Evolutionary conservation across 1,140 invertebrate species (phyloP).

Genomic region (Tachypleus tridentatus): DNA sequence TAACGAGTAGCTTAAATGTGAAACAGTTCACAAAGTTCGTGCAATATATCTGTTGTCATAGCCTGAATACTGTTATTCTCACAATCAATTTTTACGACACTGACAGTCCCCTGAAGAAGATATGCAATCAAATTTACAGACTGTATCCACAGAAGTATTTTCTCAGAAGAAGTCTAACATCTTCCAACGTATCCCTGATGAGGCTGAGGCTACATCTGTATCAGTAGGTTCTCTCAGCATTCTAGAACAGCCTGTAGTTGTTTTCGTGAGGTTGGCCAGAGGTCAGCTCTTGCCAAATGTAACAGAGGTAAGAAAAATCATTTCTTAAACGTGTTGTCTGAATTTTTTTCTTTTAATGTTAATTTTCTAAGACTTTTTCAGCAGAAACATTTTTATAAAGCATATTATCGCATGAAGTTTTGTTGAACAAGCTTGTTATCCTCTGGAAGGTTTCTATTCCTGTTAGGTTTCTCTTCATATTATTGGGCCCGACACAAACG

Average conservation of each 20-base stretch:
- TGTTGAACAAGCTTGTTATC: too few relatives aligned
- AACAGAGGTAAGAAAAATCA: conserved; percentile 62
- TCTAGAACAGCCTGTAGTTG: conserved; percentile 75
- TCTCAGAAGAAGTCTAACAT: conserved; percentile 54
- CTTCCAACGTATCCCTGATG: conserved; percentile 68
- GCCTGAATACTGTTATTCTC: too few relatives aligned
- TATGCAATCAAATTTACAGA: too few relatives aligned
- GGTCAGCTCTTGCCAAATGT: conserved; percentile 71
- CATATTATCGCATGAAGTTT: conserved; percentile 29
- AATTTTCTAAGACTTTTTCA: too few relatives aligned
- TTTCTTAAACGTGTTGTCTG: too few relatives aligned
- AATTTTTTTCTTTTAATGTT: too few relatives aligned
- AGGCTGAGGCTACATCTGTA: conserved; percentile 73
- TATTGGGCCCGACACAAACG: conserved; percentile 65
- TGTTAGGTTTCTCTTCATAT: conserved; percentile 83
- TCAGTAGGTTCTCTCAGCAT: conserved; percentile 86
- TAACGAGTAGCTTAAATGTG: too few relatives aligned
- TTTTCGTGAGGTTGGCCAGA: conserved; percentile 78
- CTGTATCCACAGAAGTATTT: conserved; percentile 53
- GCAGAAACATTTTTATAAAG: too few relatives aligned
- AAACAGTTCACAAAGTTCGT: too few relatives aligned
- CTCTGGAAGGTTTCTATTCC: conserved; percentile 63
- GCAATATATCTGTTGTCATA: too few relatives aligned
- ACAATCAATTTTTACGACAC: too few relatives aligned
- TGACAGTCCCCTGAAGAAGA: too few relatives aligned